Base-by-base conservation (phyloP, 2,888 invertebrate species). In the Allacma fusca region DNA sequence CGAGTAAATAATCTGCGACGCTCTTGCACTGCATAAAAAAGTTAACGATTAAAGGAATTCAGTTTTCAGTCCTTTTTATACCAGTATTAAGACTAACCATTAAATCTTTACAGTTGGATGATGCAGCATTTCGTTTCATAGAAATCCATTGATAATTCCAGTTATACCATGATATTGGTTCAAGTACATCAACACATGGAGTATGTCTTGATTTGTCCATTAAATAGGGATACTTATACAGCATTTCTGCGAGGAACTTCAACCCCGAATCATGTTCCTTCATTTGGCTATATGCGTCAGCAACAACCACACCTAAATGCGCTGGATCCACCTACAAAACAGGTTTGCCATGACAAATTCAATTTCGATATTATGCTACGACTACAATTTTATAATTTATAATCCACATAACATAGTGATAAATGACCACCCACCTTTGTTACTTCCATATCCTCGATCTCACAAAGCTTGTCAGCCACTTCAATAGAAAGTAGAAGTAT, bases 111-210 rank as follows among this genome's bases (percentile, higher is more conserved):
- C n/a, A 34, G 16, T 69, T 50, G 19, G 29, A n/a, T 4, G n/a
- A 21, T 1, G 28, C 43, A 24, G 34, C 44, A 29, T 26, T 26
- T 43, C 75, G n/a, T 34, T 76, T 76, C 40, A 68, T 44, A 4
- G 50, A 67, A 57, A 50, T 69, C 75, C 75, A 76, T 7, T 76
- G 75, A 26, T 76, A 76, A 28, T 43, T 69, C 75, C 75, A 76
- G 59, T 76, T 57, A 21, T 69, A 76, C 75, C 75, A 76, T 1
- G 44, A 68, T 13, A 68, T 34, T n/a, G 29, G 44, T 23, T 44
- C 68, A 5, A 68, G 57, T 1, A 69, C 28, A 69, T 76, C 75
- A 24, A 69, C 26, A 59, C 57, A 76, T 19, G 69, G 43, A 28
- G 69, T 23, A 1, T 26, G 29, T 12, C 44, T 29, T 19, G 26